Base-by-base conservation (phyloP, 1,140 invertebrate species). In the Rhopalosiphum maidis region DNA sequence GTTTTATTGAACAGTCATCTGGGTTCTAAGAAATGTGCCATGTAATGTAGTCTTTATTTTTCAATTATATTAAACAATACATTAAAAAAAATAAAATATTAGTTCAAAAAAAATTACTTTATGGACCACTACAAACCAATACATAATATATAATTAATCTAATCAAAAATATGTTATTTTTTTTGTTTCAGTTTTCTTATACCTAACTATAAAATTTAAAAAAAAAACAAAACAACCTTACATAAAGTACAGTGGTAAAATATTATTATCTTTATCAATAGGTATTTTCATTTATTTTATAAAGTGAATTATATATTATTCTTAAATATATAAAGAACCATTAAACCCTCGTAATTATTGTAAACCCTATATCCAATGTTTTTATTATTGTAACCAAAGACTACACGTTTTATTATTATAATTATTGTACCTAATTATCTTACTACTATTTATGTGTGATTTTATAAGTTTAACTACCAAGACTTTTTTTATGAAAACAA, bases 391-490 rank as follows among this genome's bases (percentile, higher is more conserved):
- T 93, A 86, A 93, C 82, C 82, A 55, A 91, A 93, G 91, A 93
- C 91, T 93, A 85, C 82, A 93, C 82, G 41, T 93, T 85, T 86
- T 93, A 93, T 92, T 55, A 83, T 83, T 93, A 86, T 92, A 41
- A 83, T 83, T 92, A 83, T 51, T 92, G 30, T 83, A 93, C 48
- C 77, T 93, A 85, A 51, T 43, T 86, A 68, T 92, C 30, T 77
- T 77, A 77, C 60, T 92, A 48, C 41, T 93, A 51, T 77, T 77
- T 43, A 46, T 41, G 85, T 86, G 85, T 86, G 85, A 86, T 91
- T 92, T 86, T 93, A 55, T 93, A 93, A 85, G 54, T 86, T 93
- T 93, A 93, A 93, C 22, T 92, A 92, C 5, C 11, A 93, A 93
- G 91, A 93, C 68, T 93, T 91, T 91, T 68, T 91, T 54, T 91